These are phyloP conservation scores for Rhagium mordax DNA, from an alignment of 2,888 invertebrate species.

Conservation along the genomic window DNA sequence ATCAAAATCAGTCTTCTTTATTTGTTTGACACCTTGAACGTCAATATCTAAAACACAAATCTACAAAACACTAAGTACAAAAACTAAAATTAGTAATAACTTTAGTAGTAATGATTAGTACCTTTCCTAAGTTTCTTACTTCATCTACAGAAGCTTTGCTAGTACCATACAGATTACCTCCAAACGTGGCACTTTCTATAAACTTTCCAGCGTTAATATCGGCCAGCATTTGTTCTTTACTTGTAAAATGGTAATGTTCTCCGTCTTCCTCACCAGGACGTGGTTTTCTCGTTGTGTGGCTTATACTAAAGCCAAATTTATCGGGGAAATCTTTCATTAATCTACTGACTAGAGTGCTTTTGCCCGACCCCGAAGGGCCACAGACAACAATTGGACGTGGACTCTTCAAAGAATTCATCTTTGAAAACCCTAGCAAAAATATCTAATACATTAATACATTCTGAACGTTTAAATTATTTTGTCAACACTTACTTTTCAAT, in stretches of 20 bases:
- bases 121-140: conserved; percentile 83
- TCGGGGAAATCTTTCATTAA: conserved; percentile 91
- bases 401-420: conserved; percentile 21
- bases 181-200: conserved; percentile 92
- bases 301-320: conserved; percentile 95
- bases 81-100: neutral
- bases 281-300: conserved; percentile 90
- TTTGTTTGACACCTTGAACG: conserved; percentile 93
- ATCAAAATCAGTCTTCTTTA: conserved; percentile 82
- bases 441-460: neutral
- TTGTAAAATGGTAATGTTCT: conserved; percentile 90
- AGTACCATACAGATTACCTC: conserved; percentile 97
- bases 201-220: conserved; percentile 88
- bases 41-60: conserved; percentile 97
- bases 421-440: neutral
- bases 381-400: conserved; percentile 87
- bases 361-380: conserved; percentile 97
- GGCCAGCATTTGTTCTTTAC: conserved; percentile 81
- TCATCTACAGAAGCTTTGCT: conserved; percentile 90
- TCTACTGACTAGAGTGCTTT: conserved; percentile 91
- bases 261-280: conserved; percentile 85
- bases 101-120: conserved; percentile 21
- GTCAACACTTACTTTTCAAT: conserved; percentile 8
- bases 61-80: conserved; percentile 31
- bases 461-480: neutral